Base-by-base conservation (phyloP, 2,113 vertebrate genomes). In the Ancistrus triradiatus region DNA sequence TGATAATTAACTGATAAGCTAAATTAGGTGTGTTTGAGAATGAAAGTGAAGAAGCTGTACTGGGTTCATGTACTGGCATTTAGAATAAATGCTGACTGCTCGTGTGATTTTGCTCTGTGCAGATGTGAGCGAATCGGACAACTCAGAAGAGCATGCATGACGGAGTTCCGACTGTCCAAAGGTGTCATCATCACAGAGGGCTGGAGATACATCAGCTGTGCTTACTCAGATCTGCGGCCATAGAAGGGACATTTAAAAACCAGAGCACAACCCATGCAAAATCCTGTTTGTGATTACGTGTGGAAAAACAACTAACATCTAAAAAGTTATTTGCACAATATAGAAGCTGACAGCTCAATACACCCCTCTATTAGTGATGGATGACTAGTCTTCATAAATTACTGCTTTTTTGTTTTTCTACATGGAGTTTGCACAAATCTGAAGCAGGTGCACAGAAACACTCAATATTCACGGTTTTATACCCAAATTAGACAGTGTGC, bases 101-200 rank as follows among this genome's bases (percentile, higher is more conserved):
- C 40, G 46, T 66, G 52, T 8, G 5, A 28, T 49, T 19, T 3
- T 52, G 11, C 13, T 7, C 21, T 56, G 18, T 28, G 7, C 43
- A 66, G 64, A 66, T 14, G 49, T 87, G 1, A 13, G 89, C n/a
- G 88, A 91, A 74, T 90, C 28, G 31, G 69, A 71, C 56, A 61
- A 89, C 63, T 58, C 75, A 63, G 83, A 86, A 15, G 74, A 51
- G 9, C 68, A 79, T 1, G 83, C 84, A n/a, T 88, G 88, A 65
- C 81, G 82, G 40, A 25, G 58, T 7, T 82, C 87, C 14, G 55
- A 19, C 22, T 90, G 52, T 70, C 68, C 53, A 24, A 52, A 59
- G 33, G 87, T 50, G 55, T 68, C 71, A 89, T 90, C 76, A 86
- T 80, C 17, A 66, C 68, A 59, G 85, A 86, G 9, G 56, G 85